Evolutionary conservation across 2,113 vertebrate species (phyloP).

Genomic region (Caretta caretta): DNA sequence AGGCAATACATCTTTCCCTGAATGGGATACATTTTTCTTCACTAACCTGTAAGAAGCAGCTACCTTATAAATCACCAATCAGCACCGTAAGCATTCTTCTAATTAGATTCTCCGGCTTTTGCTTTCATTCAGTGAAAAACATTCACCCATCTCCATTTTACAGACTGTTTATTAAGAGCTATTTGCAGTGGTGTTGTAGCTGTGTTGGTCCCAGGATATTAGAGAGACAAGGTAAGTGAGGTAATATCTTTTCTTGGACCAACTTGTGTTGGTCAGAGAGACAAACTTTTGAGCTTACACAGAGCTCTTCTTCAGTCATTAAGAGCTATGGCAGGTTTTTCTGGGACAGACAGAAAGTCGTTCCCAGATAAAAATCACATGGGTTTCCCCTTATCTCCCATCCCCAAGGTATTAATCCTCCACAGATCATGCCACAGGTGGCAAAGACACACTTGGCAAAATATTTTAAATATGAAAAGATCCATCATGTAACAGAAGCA

Average conservation of each 20-base stretch:
- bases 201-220: background rate
- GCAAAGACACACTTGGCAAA: background rate
- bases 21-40: conserved; percentile 65
- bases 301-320: background rate
- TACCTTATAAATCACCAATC: conserved; percentile 61
- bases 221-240: background rate
- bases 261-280: background rate
- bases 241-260: background rate
- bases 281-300: background rate
- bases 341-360: conserved; percentile 3
- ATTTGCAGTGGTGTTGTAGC: background rate
- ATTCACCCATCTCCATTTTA: conserved; percentile 47
- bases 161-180: conserved; percentile 47
- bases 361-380: background rate
- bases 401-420: background rate
- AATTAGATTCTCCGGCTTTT: conserved; percentile 57
- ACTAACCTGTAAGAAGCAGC: conserved; percentile 45
- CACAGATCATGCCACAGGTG: background rate
- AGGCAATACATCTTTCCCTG: conserved; percentile 63
- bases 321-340: conserved; percentile 44
- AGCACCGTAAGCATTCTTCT: conserved; percentile 55
- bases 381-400: conserved; percentile 2
- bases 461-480: conserved; percentile 45
- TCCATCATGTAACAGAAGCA: conserved; percentile 19
- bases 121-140: conserved; percentile 50